Evolutionary conservation across 2,888 invertebrate species (phyloP), one percentile per base, ranked within the genome.

Genomic region (Papilio demoleus): DNA sequence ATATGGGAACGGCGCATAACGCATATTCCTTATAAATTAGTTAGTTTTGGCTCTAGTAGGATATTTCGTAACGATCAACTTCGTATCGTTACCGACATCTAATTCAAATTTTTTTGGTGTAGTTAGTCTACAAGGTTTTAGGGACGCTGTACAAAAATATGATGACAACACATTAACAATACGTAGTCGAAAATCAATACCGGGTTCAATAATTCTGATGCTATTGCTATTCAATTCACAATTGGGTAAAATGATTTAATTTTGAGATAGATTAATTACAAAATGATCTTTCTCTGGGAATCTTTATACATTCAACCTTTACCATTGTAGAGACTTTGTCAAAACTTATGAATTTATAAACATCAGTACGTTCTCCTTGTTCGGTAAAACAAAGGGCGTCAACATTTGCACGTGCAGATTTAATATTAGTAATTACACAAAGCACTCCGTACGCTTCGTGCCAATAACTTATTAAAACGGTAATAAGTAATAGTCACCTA

Each of bases 11-110:
- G 56, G 34, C 17, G 62, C 61, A 67, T 45, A 62, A 67, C 42
- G 42, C 62, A 38, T 61, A 67, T 67, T 40, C 47, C 53, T 53
- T 31, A 38, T 34, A 24, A 67, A 53, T 67, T 53, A 61, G 50
- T 61, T 61, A 67, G 67, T 50, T n/a, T 42, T 50, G 67, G 50
- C 53, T 67, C 40, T 42, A 42, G 19, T 53, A 8, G 4, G 65
- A 19, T 40, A n/a, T n/a, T n/a, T n/a, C n/a, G n/a, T n/a, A n/a
- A n/a, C n/a, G n/a, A n/a, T n/a, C n/a, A n/a, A n/a, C n/a, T n/a
- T n/a, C n/a, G n/a, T n/a, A n/a, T n/a, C n/a, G n/a, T n/a, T n/a
- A n/a, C n/a, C n/a, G n/a, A n/a, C n/a, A n/a, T n/a, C n/a, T n/a
- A n/a, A n/a, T n/a, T n/a, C n/a, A n/a, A n/a, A n/a, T n/a, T n/a